Evolutionary conservation across 2,113 vertebrate genomes (phyloP), one percentile per base, ranked within the genome.

Genomic region (Nothobranchius furzeri): DNA sequence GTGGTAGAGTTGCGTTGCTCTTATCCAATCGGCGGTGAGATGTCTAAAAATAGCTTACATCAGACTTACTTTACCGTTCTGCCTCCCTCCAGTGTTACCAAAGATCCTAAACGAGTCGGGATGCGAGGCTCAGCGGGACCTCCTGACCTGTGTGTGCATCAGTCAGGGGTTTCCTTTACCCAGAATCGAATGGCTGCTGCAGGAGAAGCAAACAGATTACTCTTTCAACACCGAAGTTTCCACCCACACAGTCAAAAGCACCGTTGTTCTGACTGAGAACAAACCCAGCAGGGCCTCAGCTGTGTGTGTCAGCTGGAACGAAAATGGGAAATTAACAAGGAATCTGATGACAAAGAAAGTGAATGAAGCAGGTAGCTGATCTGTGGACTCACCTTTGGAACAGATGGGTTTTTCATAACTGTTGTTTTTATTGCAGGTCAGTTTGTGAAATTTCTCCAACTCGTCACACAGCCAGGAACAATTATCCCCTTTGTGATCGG

Each of bases 61-160:
- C 30, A 30, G 30, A 3, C 30, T 30, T 30, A 30, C 30, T 4
- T 30, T 4, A 30, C 30, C 30, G 12, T 46, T 46, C 40, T 30
- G 50, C 7, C 11, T 64, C 40, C 14, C 10, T 64, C 14, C 50
- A 54, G 50, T 35, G 24, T 24, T 12, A 6, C 42, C 63, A 12
- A 50, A 51, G 13, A 80, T 83, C 54, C 24, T 64, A 1, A 7
- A 43, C 0, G 13, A 2, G 20, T 84, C 85, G 6, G 64, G 37
- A 1, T 89, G 85, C 66, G 50, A 13, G 12, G 6, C 60, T 42
- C 51, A 43, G n/a, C 65, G 55, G 0, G 54, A 14, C 6, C 40
- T 67, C 7, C 46, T 83, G 80, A 90, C 71, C 17, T 87, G 87
- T 50, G 20, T 72, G 67, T 89, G 85, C n/a, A 7, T 83, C 25